Evolutionary conservation across 2,797 vertebrate genomes (phyloP), one percentile per base, ranked within the genome.

Genomic region (Hypotaenidia philippensis): DNA sequence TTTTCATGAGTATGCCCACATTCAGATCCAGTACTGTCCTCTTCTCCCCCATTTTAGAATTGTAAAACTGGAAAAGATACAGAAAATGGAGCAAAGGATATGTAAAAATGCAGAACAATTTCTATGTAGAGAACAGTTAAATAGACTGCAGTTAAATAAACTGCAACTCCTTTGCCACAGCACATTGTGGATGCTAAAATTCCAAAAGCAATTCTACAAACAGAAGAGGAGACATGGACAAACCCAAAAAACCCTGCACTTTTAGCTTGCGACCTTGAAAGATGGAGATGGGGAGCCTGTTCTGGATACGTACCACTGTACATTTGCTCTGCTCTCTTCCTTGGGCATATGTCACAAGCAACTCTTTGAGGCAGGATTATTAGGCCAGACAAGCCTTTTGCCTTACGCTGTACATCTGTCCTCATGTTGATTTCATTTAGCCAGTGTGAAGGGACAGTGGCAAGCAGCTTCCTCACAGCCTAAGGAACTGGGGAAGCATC

Each of bases 401-500:
- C 44, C 75, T 34, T 47, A 21, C 0, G 1, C 63, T 23, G 29
- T 8, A 1, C 5, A 26, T 20, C 41, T 52, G 36, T 11, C 52
- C 55, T 32, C 29, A 21, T 1, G 18, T 5, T 32, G 65, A 61
- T 53, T 53, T 49, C 29, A 57, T 77, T 38, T 41, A 53, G 41
- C 31, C 76, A 66, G 41, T 32, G 11, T 1, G 3, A 50, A 78
- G n/a, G 79, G 49, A n/a, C 29, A 52, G 17, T 2, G 11, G 17
- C 16, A 38, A 50, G 68, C 61, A 79, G 41, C 45, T 41, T 47
- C 68, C 90, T 68, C 75, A 11, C 29, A 77, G n/a, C 53, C 64
- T 26, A 23, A 26, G 2, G 0, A 38, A 27, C 1, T 1, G 32
- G 34, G 5, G 2, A 23, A 31, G 40, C 3, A n/a, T 10, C 29